Evolutionary conservation across 2,113 vertebrate genomes (phyloP).

Genomic region (Vireo altiloquus): DNA sequence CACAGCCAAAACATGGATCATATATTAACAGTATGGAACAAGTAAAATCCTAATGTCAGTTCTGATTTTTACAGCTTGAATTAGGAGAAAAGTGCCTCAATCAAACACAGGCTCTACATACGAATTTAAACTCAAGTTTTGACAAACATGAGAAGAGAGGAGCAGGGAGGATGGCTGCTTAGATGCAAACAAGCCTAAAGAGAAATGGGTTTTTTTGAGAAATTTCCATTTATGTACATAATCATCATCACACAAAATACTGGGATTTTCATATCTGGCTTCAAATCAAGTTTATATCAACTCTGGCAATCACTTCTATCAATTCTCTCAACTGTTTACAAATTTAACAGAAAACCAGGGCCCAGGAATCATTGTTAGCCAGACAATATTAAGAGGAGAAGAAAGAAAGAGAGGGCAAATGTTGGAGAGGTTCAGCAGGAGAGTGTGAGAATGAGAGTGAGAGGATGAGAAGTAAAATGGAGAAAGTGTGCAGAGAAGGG

Average conservation of each 20-base stretch:
- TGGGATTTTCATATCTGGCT: neutral
- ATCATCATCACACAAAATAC: neutral
- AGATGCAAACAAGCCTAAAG: neutral
- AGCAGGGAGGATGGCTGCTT: neutral
- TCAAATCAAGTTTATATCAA: neutral
- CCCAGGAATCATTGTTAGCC: neutral
- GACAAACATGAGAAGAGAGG: neutral
- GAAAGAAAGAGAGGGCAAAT: neutral
- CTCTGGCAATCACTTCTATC: neutral
- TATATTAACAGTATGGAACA: neutral
- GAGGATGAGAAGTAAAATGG: neutral
- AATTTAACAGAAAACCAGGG: neutral
- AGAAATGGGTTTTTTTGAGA: accelerated
- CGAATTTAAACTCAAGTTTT: neutral
- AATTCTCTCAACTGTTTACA: neutral
- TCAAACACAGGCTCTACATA: neutral
- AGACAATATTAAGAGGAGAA: neutral
- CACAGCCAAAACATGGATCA: neutral
- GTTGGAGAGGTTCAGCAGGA: neutral
- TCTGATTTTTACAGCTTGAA: neutral
- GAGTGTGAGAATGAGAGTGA: accelerated
- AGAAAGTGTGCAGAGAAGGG: neutral
- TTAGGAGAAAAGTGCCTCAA: neutral
- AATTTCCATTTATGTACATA: neutral
- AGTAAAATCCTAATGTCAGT: neutral